These are phyloP conservation scores for Gonatopus flavifemur DNA, from an alignment of 1,140 invertebrate species.

Conservation along the genomic window DNA sequence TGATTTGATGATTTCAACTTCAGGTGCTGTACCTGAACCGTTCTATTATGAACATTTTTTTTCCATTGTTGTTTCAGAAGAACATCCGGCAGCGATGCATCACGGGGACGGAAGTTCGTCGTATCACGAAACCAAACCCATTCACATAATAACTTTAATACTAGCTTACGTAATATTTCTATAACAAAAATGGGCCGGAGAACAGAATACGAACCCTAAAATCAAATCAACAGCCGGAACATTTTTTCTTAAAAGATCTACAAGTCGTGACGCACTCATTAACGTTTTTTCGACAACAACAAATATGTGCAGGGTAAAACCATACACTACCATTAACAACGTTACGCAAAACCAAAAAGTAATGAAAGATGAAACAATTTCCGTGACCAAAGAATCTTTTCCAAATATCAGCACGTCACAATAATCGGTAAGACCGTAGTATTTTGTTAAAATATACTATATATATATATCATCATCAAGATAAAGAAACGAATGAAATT, in stretches of 20 bases:
- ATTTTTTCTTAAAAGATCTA: slow-evolving; percentile 5
- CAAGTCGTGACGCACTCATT: slow-evolving; percentile 12
- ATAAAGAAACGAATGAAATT: slow-evolving; percentile 30
- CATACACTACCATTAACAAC: slow-evolving; percentile 38
- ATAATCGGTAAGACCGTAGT: slow-evolving; percentile 47
- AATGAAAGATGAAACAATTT: slow-evolving; percentile 30
- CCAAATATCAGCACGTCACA: slow-evolving; percentile 41
- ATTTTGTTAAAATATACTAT: slow-evolving; percentile 50
- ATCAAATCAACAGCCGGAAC: not conserved
- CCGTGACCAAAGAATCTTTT: slow-evolving; percentile 43
- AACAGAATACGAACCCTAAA: not conserved
- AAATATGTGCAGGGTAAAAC: slow-evolving; percentile 44
- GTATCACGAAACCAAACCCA: slow-evolving; percentile 22
- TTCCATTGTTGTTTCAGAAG: slow-evolving; percentile 53
- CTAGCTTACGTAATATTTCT: slow-evolving; percentile 41
- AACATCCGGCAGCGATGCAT: slow-evolving; percentile 59
- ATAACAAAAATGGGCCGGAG: slow-evolving; percentile 24
- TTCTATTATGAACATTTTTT: too few species aligned
- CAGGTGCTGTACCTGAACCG: too few species aligned
- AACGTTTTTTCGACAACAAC: slow-evolving; percentile 27
- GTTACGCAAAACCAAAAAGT: too few species aligned
- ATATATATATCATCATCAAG: too few species aligned
- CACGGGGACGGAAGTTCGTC: slow-evolving; percentile 51
- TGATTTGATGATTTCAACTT: too few species aligned
- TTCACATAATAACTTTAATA: slow-evolving; percentile 43